phyloP scores from a whole-genome alignment of 2,113 vertebrate species.

The Mystacornis crossleyi region DNA sequence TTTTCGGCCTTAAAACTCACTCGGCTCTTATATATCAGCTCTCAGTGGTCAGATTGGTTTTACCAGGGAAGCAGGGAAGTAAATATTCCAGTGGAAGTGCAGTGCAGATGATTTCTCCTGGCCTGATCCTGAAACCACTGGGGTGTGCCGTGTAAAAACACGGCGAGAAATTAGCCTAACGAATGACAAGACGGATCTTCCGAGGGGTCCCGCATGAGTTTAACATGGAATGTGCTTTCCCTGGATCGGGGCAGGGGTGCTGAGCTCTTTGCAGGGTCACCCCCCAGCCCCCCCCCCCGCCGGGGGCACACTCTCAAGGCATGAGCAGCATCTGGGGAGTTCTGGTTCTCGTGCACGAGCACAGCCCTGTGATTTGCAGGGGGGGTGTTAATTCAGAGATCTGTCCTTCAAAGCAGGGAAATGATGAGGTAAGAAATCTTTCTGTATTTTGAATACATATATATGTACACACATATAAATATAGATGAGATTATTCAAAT shows the following conservation, averaged over 20 bases:
- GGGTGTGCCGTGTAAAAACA: not conserved
- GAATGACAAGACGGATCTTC: not conserved
- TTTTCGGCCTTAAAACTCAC: not conserved
- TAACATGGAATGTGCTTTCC: not conserved
- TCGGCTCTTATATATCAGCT: not conserved
- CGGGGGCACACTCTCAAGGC: not conserved
- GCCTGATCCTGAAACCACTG: not conserved
- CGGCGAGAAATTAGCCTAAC: not conserved
- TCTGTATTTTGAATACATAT: constrained; percentile 44
- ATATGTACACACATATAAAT: constrained; percentile 31
- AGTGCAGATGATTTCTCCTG: not conserved
- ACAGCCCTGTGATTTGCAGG: not conserved
- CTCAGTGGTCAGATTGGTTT: not conserved
- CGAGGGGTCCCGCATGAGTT: not conserved
- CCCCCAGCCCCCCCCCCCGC: too few species aligned
- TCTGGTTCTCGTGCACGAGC: not conserved
- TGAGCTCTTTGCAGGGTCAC: not conserved
- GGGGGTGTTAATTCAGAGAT: constrained; percentile 2
- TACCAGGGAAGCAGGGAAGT: not conserved
- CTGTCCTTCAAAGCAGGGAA: constrained; percentile 52
- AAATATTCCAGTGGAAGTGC: not conserved
- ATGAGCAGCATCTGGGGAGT: not conserved
- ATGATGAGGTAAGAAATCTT: constrained; percentile 58
- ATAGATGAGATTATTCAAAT: constrained; percentile 76
- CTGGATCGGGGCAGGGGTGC: not conserved